Percentiles rank a stretch among this genome's conserved stretches.
Conservation (phyloP, 1,140 invertebrate genomes). For the Drosophila sulfurigaster region DNA sequence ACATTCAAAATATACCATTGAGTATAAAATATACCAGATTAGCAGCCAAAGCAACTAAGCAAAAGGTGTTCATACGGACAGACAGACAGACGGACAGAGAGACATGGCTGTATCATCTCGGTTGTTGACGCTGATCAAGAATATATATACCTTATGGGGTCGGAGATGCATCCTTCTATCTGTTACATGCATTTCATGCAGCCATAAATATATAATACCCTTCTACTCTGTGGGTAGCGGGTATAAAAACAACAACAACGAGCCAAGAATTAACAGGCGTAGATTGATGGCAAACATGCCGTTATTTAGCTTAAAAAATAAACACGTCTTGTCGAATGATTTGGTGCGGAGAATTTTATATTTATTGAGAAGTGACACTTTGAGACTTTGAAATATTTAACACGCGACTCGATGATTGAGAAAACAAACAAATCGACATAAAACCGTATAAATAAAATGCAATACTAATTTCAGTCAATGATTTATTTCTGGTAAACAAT, state of each 20-base stretch:
- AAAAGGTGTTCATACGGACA: too few relatives aligned
- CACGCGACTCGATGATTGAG: background rate
- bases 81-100: too few relatives aligned
- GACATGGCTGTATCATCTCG: too few relatives aligned
- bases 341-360: slow-evolving; percentile 7
- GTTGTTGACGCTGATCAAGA: too few relatives aligned
- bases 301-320: slow-evolving; percentile 37
- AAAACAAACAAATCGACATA: background rate
- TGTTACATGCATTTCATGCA: too few relatives aligned
- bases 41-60: too few relatives aligned
- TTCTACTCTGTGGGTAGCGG: too few relatives aligned
- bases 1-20: too few relatives aligned
- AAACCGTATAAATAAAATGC: background rate
- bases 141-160: too few relatives aligned
- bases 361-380: slow-evolving; percentile 11
- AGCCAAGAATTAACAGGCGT: slow-evolving; percentile 45
- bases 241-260: slow-evolving; percentile 5
- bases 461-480: background rate
- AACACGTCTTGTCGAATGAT: slow-evolving; percentile 16
- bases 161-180: too few relatives aligned
- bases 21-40: too few relatives aligned
- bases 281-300: slow-evolving; percentile 46
- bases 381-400: slow-evolving; percentile 20
- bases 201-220: too few relatives aligned
- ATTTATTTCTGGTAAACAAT: background rate